Base-by-base conservation (phyloP, 2,888 invertebrate species). In the Idaea aversata region DNA sequence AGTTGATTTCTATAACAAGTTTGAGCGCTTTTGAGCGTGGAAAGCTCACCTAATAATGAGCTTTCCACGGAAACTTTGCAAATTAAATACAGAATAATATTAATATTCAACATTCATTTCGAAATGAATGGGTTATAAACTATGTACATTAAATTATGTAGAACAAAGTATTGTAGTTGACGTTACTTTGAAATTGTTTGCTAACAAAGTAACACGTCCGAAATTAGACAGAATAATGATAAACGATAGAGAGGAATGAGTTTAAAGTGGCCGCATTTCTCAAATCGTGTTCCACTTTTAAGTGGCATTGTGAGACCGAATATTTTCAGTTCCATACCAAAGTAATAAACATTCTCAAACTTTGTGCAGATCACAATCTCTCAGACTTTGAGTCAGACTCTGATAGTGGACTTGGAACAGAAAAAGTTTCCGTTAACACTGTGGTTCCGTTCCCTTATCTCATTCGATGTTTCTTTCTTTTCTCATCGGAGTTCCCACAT, bases 321-420 rank as follows among this genome's bases (percentile, higher is more conserved):
- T 77, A 77, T 83, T 82, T 80, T 81, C 78, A 81, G 82, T 70
- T 70, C 78, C 75, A 79, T 80, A 83, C 81, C 77, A 80, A 82
- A 84, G 81, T 79, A 80, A 81, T 81, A 79, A 62, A 83, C 80
- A 79, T 85, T 82, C 80, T 83, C 81, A 88, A 88, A 81, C 82
- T 86, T 82, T 82, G 85, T 85, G 86, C 85, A 84, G 84, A 85
- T 87, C 82, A 84, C 85, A 88, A 85, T 85, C 82, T 87, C 82
- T 84, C 85, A 88, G 85, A 85, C 82, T 58, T 80, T 71, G 72
- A 79, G 85, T 85, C 88, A 86, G 87, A 87, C 90, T 84, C 89
- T 87, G 89, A 84, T 79, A 76, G 77, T 74, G 76, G 79, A 81
- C 80, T 80, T 80, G 72, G 62, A 70, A 70, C 69, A 60, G 71